phyloP scores from a whole-genome alignment of 2,113 vertebrate genomes.

The Buteo buteo region DNA sequence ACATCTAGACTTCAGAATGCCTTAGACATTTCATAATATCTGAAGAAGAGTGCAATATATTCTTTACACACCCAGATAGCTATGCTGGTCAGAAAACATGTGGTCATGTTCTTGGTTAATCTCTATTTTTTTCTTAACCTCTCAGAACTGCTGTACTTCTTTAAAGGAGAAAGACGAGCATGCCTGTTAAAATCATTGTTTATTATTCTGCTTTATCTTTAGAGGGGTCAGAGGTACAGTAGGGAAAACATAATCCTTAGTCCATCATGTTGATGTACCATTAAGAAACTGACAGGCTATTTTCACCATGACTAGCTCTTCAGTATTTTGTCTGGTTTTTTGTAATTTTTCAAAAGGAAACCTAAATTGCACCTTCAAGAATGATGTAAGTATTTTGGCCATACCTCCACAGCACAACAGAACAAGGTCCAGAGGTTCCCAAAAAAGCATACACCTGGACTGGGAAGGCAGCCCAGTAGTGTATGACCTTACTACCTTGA shows the following conservation, averaged over 20 bases:
- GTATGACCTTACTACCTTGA: background rate
- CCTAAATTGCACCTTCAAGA: background rate
- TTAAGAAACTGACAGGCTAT: background rate
- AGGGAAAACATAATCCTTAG: background rate
- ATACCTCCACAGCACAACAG: background rate
- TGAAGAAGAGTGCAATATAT: background rate
- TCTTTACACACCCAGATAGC: background rate
- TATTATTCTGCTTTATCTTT: background rate
- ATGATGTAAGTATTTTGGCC: background rate
- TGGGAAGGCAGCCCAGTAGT: rapidly evolving
- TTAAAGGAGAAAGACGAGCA: background rate
- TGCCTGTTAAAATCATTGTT: background rate
- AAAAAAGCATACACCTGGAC: background rate
- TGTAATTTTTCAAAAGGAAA: background rate
- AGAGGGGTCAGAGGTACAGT: background rate
- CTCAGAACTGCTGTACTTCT: background rate
- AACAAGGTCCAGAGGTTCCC: background rate
- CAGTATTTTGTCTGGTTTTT: background rate
- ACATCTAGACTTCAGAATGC: background rate
- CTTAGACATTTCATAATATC: background rate
- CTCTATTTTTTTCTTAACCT: background rate
- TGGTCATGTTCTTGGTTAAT: background rate
- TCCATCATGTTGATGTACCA: background rate
- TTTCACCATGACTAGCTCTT: background rate
- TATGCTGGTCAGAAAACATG: background rate